phyloP scores from a whole-genome alignment of 2,797 vertebrate genomes.

The Poeciliopsis gracilis region DNA sequence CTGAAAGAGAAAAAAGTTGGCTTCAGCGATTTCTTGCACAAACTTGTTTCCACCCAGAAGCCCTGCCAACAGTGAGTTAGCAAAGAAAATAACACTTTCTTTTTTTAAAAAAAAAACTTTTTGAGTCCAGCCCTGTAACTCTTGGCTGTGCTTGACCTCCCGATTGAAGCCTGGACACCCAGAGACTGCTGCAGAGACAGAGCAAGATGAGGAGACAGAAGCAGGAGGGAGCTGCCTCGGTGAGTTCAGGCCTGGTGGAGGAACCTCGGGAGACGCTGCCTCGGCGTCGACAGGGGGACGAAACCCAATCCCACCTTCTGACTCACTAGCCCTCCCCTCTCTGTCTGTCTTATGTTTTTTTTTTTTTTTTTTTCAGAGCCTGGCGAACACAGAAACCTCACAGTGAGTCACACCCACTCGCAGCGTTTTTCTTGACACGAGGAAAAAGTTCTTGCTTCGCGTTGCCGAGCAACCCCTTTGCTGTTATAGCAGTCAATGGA shows the following conservation, averaged over 20 bases:
- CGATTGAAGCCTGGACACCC: slow-evolving; percentile 57
- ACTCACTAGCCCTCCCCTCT: neutral
- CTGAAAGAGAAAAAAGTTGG: slow-evolving; percentile 80
- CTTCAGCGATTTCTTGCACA: slow-evolving; percentile 76
- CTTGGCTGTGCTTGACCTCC: slow-evolving; percentile 5
- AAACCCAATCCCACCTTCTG: slow-evolving; percentile 55
- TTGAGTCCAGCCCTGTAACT: neutral
- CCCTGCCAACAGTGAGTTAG: slow-evolving; percentile 74
- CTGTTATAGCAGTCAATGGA: neutral
- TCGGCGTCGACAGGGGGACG: slow-evolving; percentile 42
- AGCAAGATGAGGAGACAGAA: slow-evolving; percentile 40
- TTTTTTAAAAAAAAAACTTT: neutral
- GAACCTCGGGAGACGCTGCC: neutral
- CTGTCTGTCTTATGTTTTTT: slow-evolving; percentile 32
- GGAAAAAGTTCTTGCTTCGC: neutral
- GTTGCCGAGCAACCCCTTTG: neutral
- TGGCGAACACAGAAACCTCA: slow-evolving; percentile 38
- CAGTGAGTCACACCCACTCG: slow-evolving; percentile 60
- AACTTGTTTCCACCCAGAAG: slow-evolving; percentile 68
- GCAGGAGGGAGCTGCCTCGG: slow-evolving; percentile 35
- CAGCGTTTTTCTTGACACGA: neutral
- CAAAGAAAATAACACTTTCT: neutral
- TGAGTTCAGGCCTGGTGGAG: slow-evolving; percentile 39
- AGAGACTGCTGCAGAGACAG: slow-evolving; percentile 56
- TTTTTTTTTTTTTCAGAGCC: slow-evolving; percentile 56